Base-by-base conservation (phyloP, 2,888 invertebrate species). In the Seira musarum region DNA sequence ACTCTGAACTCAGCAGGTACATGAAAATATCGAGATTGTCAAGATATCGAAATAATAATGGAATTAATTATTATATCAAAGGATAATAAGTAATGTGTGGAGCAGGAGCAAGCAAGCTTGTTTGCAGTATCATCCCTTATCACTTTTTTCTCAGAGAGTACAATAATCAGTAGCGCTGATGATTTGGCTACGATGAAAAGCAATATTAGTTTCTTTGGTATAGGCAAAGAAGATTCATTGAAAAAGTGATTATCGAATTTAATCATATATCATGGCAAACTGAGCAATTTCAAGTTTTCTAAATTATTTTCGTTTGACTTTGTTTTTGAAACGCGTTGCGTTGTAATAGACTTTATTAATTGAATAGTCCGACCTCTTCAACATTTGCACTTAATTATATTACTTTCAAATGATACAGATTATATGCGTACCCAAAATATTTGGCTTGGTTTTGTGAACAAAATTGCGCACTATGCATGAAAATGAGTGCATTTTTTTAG, bases 281-380 rank as follows among this genome's bases (percentile, higher is more conserved):
- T 40, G 40, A 40, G 40, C 40, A 13, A 40, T 40, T 40, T 40
- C 40, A 40, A 40, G 40, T 40, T 40, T 40, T 40, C n/a, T 40
- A 40, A 40, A 40, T 40, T 40, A 40, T 40, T 40, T 40, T 40
- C 13, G 6, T 40, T 13, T 8, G 40, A 40, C 6, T 40, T 8
- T 13, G 13, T 40, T 40, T 40, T 40, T 40, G 6, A 40, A 13
- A 8, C 40, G 40, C 6, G n/a, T n/a, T n/a, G n/a, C n/a, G 40
- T 6, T 35, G 71, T 24, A 78, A 71, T 13, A 71, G 66, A 71
- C 70, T 78, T 66, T 72, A 79, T 79, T 79, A 79, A 79, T 79
- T 79, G 72, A 69, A 49, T 72, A 72, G 67, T 46, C 53, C 35
- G 49, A 63, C 72, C 40, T 64, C 22, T 63, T 63, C 64, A 64